A percentile compares a stretch with the other conserved stretches of the same genome.
phyloP scores from a whole-genome alignment of 2,888 invertebrate genomes.

The Pyrrhia umbra region DNA sequence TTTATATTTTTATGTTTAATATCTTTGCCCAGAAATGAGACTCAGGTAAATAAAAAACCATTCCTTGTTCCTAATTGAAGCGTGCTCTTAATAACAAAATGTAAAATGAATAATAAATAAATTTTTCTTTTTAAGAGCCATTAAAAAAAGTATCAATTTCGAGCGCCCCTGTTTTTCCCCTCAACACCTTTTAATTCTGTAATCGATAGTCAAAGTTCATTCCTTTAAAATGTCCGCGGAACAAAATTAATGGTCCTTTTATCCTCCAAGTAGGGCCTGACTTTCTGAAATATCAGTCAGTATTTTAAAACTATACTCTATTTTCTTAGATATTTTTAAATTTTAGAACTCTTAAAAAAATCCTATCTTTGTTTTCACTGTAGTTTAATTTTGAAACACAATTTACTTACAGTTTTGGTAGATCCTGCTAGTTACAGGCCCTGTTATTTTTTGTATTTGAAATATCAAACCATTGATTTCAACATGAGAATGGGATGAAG shows the following conservation, averaged over 20 bases:
- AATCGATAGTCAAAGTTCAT: slow-evolving; percentile 57
- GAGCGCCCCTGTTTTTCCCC: slow-evolving; percentile 19
- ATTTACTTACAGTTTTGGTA: too few species aligned
- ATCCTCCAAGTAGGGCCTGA: slow-evolving; percentile 23
- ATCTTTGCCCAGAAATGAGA: not conserved
- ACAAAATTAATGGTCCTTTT: slow-evolving; percentile 48
- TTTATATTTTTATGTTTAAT: not conserved
- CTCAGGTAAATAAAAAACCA: not conserved
- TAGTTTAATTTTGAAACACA: too few species aligned
- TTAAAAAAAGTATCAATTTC: slow-evolving; percentile 54
- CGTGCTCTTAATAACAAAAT: slow-evolving; percentile 9
- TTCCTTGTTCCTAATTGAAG: not conserved
- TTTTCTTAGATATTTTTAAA: too few species aligned
- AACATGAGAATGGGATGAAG: too few species aligned
- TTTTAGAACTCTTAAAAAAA: too few species aligned
- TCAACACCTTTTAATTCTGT: slow-evolving; percentile 48
- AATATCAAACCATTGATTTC: too few species aligned
- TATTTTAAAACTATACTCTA: too few species aligned
- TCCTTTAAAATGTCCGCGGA: slow-evolving; percentile 46
- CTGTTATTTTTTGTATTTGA: too few species aligned
- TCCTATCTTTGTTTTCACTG: too few species aligned
- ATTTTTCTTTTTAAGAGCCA: slow-evolving; percentile 21
- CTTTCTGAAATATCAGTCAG: not conserved
- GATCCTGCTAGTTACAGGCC: too few species aligned
- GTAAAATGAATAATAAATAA: not conserved